Conservation (phyloP, 2,113 vertebrate species). For the Ibidorhyncha struthersii region DNA sequence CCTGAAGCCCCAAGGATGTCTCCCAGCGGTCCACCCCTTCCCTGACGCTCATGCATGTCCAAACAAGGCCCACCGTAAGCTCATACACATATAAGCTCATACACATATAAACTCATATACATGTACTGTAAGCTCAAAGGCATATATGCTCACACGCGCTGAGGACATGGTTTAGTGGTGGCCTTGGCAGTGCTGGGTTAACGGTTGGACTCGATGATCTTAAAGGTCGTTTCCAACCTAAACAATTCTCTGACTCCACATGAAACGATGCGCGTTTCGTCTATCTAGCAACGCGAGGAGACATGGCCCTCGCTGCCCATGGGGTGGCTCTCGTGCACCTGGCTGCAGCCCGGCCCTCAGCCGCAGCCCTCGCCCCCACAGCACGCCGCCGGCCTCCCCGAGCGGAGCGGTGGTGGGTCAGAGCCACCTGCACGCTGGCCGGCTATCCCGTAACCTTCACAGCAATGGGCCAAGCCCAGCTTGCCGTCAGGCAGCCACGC, state of each 20-base stretch:
- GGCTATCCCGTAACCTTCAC: neutral
- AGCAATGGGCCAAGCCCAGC: neutral
- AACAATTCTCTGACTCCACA: no score
- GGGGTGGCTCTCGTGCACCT: fast-evolving
- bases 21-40: fast-evolving
- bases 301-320: fast-evolving
- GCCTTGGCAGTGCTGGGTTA: neutral
- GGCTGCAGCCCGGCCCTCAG: neutral
- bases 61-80: neutral
- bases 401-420: no score
- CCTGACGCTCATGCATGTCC: fast-evolving
- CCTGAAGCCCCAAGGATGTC: neutral
- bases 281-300: fast-evolving
- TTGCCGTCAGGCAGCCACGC: fast-evolving
- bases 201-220: no score
- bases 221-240: neutral
- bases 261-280: fast-evolving
- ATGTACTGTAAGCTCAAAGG: no score
- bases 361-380: neutral
- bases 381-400: fast-evolving
- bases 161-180: no score
- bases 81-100: neutral
- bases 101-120: neutral
- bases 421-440: no score
- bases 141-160: neutral